Conservation (phyloP, 2,797 vertebrate genomes). For the Parauchenoglanis ngamensis region DNA sequence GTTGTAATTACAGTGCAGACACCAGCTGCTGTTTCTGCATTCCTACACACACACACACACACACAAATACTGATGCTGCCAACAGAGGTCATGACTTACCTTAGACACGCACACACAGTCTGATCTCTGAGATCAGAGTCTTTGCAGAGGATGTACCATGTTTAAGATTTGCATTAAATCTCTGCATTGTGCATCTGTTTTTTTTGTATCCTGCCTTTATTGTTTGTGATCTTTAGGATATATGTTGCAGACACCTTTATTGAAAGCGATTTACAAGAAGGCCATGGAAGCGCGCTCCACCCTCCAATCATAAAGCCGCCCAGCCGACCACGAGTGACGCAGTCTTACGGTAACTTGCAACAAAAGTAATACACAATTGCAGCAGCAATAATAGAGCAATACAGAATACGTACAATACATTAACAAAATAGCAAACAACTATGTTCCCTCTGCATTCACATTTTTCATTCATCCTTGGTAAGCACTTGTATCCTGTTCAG, state of each 20-base stretch:
- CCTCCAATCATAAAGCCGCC: not conserved
- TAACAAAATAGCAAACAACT: not conserved
- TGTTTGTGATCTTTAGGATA: not conserved
- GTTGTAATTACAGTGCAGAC: constrained; percentile 86
- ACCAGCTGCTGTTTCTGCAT: constrained; percentile 88
- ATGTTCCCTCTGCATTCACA: not conserved
- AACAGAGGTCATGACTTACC: constrained; percentile 55
- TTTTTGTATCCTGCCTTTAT: not conserved
- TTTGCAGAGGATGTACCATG: not conserved
- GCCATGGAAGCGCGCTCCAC: not conserved
- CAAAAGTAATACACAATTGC: not conserved
- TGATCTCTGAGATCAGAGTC: constrained; percentile 3
- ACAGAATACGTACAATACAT: not conserved
- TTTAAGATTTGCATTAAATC: not conserved
- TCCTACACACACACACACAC: constrained; percentile 70
- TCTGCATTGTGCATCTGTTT: not conserved
- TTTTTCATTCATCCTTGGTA: not conserved
- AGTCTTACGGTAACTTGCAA: not conserved
- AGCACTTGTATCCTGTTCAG: not conserved
- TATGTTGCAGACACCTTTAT: not conserved
- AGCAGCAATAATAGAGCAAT: not conserved
- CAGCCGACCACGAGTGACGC: not conserved
- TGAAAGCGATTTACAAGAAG: not conserved
- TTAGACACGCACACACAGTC: constrained; percentile 26
- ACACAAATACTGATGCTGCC: constrained; percentile 41